These are phyloP conservation scores for Paguma larvata DNA, from an alignment of 2,797 vertebrate genomes.

Conservation along the genomic window DNA sequence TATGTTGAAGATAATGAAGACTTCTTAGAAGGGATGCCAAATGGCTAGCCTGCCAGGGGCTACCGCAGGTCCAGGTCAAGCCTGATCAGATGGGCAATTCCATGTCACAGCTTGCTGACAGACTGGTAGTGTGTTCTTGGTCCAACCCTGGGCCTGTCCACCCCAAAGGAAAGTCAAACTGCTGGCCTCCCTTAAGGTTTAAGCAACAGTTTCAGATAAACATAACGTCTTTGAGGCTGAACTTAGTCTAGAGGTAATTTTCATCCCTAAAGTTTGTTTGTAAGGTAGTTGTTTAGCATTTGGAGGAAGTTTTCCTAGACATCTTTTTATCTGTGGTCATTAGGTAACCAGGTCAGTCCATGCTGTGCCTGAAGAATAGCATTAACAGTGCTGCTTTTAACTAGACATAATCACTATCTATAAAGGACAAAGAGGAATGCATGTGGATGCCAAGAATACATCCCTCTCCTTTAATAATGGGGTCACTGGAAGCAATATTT, in stretches of 20 bases:
- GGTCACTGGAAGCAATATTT: neutral
- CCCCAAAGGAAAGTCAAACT: neutral
- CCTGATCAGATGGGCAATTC: neutral
- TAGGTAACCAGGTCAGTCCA: conserved; percentile 18
- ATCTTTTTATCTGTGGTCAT: neutral
- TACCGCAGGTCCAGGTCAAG: neutral
- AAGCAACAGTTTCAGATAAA: neutral
- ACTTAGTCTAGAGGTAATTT: neutral
- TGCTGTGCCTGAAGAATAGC: neutral
- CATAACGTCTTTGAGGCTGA: neutral
- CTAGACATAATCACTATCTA: neutral
- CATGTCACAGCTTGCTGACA: neutral
- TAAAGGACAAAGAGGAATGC: neutral
- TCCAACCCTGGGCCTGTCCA: neutral
- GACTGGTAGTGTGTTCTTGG: neutral
- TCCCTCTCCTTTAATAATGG: neutral
- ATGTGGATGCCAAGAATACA: neutral
- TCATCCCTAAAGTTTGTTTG: neutral
- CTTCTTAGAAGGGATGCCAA: neutral
- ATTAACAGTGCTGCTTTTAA: neutral
- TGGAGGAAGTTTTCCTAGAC: conserved; percentile 8
- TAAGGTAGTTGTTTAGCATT: neutral
- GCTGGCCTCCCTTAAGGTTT: neutral
- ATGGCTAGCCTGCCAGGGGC: neutral
- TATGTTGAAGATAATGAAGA: conserved; percentile 31